phyloP scores from a whole-genome alignment of 2,113 vertebrate genomes.

The Gorsachius goisagi region DNA sequence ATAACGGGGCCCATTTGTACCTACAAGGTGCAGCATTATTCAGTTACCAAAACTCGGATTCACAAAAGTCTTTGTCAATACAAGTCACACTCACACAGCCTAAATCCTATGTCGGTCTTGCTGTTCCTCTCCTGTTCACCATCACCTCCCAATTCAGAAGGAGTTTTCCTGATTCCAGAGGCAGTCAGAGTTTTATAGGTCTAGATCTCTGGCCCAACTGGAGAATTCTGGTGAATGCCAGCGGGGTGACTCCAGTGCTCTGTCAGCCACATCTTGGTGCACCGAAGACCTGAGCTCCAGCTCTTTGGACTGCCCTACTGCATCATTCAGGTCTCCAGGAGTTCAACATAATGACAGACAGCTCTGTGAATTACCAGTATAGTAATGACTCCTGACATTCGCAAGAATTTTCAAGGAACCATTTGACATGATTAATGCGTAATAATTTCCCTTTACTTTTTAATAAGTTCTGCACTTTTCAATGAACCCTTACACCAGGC shows the following conservation, averaged over 20 bases:
- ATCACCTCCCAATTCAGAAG: neutral
- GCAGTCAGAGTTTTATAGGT: neutral
- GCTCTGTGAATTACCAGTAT: neutral
- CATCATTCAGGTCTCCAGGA: neutral
- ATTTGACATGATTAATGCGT: neutral
- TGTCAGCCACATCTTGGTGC: neutral
- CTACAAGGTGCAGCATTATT: neutral
- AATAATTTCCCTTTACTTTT: neutral
- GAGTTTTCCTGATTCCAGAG: neutral
- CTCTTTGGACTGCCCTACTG: neutral
- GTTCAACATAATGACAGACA: neutral
- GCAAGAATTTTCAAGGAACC: neutral
- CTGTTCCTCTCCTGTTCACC: neutral
- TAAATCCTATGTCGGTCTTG: neutral
- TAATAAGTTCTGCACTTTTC: neutral
- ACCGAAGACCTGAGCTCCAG: neutral
- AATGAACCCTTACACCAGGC: neutral
- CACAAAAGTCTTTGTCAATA: neutral
- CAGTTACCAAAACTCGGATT: neutral
- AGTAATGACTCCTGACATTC: neutral
- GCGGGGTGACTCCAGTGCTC: neutral
- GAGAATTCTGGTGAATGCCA: rapidly evolving
- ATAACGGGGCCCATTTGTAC: neutral
- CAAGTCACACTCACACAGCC: neutral
- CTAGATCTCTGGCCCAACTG: neutral